Evolutionary conservation across 2,113 vertebrate genomes (phyloP).

Genomic region (Lagenorhynchus albirostris): DNA sequence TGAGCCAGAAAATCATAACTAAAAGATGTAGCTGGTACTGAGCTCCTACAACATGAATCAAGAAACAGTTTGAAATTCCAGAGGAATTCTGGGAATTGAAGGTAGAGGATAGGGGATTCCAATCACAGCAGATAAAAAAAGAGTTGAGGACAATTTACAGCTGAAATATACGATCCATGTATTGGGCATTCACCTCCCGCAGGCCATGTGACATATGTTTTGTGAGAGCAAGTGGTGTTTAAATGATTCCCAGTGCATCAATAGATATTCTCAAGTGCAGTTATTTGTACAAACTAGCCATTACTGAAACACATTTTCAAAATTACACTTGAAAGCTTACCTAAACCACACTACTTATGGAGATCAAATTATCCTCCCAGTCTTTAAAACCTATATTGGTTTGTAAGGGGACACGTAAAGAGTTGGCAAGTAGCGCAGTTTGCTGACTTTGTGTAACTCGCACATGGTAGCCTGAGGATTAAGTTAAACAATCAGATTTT

Average conservation of each 20-base stretch:
- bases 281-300: background rate
- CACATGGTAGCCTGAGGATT: background rate
- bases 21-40: constrained; percentile 14
- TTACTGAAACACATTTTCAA: constrained; percentile 31
- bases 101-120: background rate
- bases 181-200: background rate
- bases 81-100: background rate
- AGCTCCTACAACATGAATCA: background rate
- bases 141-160: background rate
- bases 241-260: background rate
- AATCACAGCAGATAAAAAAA: background rate
- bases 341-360: constrained; percentile 17
- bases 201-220: background rate
- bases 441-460: background rate
- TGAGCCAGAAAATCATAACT: constrained; percentile 5
- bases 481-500: constrained; percentile 25
- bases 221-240: background rate
- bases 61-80: constrained; percentile 3
- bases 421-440: background rate
- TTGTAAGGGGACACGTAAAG: background rate
- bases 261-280: background rate
- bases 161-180: background rate
- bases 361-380: background rate
- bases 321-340: constrained; percentile 35
- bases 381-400: background rate